Conservation (phyloP, 37 sponge, comb jelly and placozoan genomes). For the Axinella damicornis region DNA sequence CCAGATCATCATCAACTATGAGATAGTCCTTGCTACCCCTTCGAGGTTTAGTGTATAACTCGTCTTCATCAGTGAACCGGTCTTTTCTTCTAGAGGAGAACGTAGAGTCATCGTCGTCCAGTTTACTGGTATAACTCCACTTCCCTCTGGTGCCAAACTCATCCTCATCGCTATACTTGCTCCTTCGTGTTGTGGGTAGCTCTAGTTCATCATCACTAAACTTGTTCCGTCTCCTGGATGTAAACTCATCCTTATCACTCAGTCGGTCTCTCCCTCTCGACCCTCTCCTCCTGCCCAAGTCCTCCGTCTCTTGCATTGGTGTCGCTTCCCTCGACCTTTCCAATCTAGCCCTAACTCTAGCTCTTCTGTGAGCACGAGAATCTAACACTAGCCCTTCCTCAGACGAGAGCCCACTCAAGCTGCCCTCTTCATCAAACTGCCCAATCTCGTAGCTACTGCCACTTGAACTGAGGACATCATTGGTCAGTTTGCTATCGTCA, state of each 20-base stretch:
- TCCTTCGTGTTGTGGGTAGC: not conserved
- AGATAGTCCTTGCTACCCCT: too few species aligned
- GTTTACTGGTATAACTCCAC: too few species aligned
- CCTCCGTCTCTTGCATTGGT: not conserved
- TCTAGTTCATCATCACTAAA: too few species aligned
- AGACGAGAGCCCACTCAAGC: not conserved
- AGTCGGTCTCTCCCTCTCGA: not conserved
- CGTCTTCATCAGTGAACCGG: not conserved
- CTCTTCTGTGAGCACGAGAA: too few species aligned
- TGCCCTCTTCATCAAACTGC: not conserved
- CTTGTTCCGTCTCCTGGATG: not conserved
- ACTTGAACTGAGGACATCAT: slow-evolving; percentile 28
- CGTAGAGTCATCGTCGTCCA: too few species aligned
- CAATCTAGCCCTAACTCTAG: not conserved
- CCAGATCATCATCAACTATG: too few species aligned
- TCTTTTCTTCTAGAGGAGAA: not conserved
- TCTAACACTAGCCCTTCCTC: not conserved
- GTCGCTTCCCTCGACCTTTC: not conserved
- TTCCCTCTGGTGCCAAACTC: too few species aligned
- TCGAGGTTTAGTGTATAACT: not conserved
- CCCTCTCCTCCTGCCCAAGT: not conserved
- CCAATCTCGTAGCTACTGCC: slow-evolving; percentile 49
- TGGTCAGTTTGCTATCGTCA: not conserved
- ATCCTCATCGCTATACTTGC: too few species aligned
- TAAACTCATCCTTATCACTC: not conserved